Evolutionary conservation across 2,113 vertebrate genomes (phyloP), one percentile per base, ranked within the genome.

Genomic region (Isurus oxyrinchus): DNA sequence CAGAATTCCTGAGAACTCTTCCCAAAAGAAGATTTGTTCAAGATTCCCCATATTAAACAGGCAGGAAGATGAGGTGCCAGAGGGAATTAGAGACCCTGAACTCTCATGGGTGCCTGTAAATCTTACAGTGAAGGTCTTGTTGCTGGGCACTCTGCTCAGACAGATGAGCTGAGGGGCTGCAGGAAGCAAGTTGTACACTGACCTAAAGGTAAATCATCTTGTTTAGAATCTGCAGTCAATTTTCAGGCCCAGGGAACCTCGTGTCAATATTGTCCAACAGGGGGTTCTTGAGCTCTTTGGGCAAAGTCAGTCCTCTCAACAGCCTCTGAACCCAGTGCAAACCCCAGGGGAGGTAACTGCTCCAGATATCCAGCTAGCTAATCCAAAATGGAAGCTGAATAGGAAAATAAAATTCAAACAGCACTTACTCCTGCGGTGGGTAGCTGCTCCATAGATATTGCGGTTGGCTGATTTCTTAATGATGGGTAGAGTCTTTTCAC

Each of bases 401-500:
- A 44, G 25, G 44, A 88, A 44, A 53, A 55, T 88, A 55, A 27
- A 21, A 49, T 7, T 27, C 6, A 53, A 88, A 27, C 87, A 49
- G 6, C 21, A 53, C 49, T 57, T 57, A 57, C 87, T 3, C 8
- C 27, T 25, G 87, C 6, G 0, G 25, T 31, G 53, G 87, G 49
- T 2, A 8, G 4, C 87, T 57, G 87, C 87, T 31, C 7, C 25
- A 0, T 23, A 2, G 27, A 49, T 40, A 95, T 0, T 3, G 96
- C 1, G 44, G n/a, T 81, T 5, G 96, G 11, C 23, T 97, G 96
- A 4, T 96, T 66, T 2, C 97, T 96, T 96, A 98, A 81, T 79
- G 27, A 91, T 0, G 97, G 97, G 97, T 98, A 98, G 0, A 98
- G 97, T 79, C 81, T 96, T 19, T 67, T 95, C 67, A 49, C 63